phyloP scores from a whole-genome alignment of 1,140 invertebrate species.

The Drosophila elegans region DNA sequence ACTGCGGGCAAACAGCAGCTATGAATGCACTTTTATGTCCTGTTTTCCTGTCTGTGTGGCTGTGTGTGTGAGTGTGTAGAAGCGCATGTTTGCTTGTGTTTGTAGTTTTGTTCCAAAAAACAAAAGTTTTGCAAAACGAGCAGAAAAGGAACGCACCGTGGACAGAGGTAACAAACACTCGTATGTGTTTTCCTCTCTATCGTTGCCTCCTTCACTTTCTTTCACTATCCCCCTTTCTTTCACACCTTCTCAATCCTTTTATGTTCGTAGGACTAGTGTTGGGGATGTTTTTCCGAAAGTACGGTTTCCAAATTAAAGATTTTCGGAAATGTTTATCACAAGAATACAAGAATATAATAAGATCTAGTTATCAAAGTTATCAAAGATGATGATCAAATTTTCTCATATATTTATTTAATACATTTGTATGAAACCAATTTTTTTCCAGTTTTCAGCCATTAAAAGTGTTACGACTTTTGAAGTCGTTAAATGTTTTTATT shows the following conservation, averaged over 20 bases:
- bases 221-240: neutral
- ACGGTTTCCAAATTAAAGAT: neutral
- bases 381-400: no score
- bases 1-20: constrained; percentile 57
- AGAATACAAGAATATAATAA: no score
- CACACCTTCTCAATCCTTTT: neutral
- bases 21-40: constrained; percentile 63
- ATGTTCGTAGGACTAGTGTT: neutral
- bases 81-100: constrained; percentile 66
- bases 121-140: constrained; percentile 66
- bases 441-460: no score
- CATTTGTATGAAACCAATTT: no score
- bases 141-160: constrained; percentile 26
- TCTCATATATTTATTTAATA: no score
- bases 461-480: no score
- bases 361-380: no score
- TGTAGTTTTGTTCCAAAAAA: constrained; percentile 66
- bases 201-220: neutral
- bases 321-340: no score
- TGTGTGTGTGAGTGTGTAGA: constrained; percentile 28
- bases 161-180: constrained; percentile 10
- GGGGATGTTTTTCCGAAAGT: neutral
- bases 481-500: no score
- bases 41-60: constrained; percentile 30
- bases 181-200: neutral